These are phyloP conservation scores for Capreolus pygargus DNA, from an alignment of 2,113 vertebrate genomes.

Conservation along the genomic window DNA sequence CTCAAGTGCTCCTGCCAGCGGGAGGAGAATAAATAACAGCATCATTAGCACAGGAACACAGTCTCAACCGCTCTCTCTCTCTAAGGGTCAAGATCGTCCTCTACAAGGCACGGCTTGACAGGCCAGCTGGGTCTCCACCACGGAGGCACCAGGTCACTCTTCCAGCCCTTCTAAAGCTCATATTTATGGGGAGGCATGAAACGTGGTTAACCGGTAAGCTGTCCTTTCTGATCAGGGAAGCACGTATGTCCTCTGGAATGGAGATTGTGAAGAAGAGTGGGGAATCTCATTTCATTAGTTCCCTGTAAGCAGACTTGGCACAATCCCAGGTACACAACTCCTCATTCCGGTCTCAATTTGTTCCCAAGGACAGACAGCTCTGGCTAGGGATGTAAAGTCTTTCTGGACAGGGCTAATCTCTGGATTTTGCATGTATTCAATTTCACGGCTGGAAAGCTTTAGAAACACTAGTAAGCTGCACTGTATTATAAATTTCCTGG, in stretches of 20 bases:
- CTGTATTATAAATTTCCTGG: not conserved
- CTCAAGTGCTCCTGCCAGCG: not conserved
- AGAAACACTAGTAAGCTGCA: not conserved
- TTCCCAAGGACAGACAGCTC: not conserved
- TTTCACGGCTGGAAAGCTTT: not conserved
- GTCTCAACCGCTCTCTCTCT: not conserved
- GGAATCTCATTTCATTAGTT: not conserved
- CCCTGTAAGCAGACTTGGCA: not conserved
- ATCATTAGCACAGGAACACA: not conserved
- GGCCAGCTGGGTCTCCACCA: not conserved
- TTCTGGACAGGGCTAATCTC: not conserved
- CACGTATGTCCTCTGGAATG: not conserved
- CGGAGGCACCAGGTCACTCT: not conserved
- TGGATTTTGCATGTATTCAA: not conserved
- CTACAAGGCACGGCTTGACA: not conserved
- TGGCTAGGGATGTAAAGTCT: not conserved
- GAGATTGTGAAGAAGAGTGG: not conserved
- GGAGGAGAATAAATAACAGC: not conserved
- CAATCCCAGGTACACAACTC: not conserved
- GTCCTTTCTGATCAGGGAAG: not conserved
- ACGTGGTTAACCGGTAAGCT: not conserved
- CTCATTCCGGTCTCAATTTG: not conserved
- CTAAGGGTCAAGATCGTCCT: not conserved
- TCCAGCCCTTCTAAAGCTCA: not conserved
- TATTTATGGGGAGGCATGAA: not conserved